These are phyloP conservation scores for Gastrophysa polygoni DNA, from an alignment of 2,888 invertebrate genomes.

Conservation along the genomic window DNA sequence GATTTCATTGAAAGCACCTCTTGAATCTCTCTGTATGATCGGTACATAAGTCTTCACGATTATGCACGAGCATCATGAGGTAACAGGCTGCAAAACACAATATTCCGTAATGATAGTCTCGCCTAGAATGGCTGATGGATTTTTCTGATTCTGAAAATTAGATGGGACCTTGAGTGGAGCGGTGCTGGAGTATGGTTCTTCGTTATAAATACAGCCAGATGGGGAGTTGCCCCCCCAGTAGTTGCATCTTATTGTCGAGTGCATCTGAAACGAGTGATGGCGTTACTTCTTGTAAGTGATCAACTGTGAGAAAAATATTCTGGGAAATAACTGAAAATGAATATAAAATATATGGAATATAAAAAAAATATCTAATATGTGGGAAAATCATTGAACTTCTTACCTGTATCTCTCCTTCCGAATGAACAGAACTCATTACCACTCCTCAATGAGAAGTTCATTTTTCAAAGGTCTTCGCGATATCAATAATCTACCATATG, in stretches of 20 bases:
- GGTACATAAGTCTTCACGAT: constrained; percentile 14
- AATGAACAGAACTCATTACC: no score
- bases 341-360: no score
- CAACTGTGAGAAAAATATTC: no score
- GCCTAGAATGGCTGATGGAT: constrained; percentile 21
- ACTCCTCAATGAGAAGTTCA: no score
- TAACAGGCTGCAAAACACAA: constrained; percentile 19
- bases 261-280: constrained; percentile 29
- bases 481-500: no score
- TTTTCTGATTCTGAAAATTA: constrained; percentile 25
- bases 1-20: no score
- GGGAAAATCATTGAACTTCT: no score
- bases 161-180: constrained; percentile 38
- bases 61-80: constrained; percentile 11
- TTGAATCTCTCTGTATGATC: constrained; percentile 4
- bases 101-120: constrained; percentile 27
- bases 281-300: constrained; percentile 38
- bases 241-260: constrained; percentile 20
- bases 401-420: no score
- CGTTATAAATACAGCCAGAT: constrained; percentile 40
- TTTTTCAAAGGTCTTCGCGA: no score
- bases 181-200: constrained; percentile 34
- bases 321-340: no score
- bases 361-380: no score
- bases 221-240: constrained; percentile 36